Evolutionary conservation across 2,113 vertebrate species (phyloP).

Genomic region (Rhombomys opimus): DNA sequence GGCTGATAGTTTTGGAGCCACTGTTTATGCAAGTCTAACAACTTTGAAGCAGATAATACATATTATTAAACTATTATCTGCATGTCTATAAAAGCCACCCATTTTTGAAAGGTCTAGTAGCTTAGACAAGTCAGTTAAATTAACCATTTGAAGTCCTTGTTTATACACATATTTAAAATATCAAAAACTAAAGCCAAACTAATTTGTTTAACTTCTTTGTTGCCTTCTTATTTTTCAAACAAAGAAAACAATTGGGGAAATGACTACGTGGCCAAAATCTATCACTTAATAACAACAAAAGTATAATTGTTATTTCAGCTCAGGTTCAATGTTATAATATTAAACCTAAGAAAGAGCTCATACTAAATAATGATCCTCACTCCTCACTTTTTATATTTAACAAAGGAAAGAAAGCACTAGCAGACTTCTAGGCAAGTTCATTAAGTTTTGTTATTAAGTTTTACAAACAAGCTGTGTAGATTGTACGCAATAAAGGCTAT

Average conservation of each 20-base stretch:
- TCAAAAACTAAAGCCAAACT: background rate
- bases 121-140: slow-evolving; percentile 52
- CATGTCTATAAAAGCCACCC: slow-evolving; percentile 13
- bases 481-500: background rate
- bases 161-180: slow-evolving; percentile 38
- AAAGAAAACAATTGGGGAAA: background rate
- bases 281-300: background rate
- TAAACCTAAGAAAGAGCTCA: background rate
- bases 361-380: background rate
- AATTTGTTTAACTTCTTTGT: slow-evolving; percentile 25
- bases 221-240: background rate
- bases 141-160: slow-evolving; percentile 47
- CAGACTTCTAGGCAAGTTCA: background rate
- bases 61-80: slow-evolving; percentile 51
- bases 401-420: background rate
- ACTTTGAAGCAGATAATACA: slow-evolving; percentile 52
- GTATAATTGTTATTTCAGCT: background rate
- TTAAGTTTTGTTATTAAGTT: background rate
- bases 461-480: background rate
- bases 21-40: slow-evolving; percentile 56
- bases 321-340: background rate
- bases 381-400: background rate
- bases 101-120: slow-evolving; percentile 11
- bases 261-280: background rate
- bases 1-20: slow-evolving; percentile 65